Base-by-base conservation (phyloP, 1,140 invertebrate genomes). In the Caerostris darwini region DNA sequence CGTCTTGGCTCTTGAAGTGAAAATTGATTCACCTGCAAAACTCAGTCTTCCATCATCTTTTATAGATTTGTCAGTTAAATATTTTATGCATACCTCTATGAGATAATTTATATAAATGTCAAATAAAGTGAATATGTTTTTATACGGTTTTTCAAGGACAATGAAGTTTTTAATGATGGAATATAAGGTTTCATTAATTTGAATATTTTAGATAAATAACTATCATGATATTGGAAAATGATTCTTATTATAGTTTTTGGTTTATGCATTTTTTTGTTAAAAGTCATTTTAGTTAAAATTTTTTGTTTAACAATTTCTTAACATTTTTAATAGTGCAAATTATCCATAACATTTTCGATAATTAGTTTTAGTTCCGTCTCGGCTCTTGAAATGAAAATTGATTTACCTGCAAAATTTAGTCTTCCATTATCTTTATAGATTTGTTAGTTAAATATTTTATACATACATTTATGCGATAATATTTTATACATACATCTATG, bases 241-340 rank as follows among this genome's bases (percentile, higher is more conserved):
- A 1, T 34, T 34, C 34, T 34, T 34, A 34, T 34, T 34, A 34
- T 34, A 34, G 0, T 34, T 34, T 34, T 34, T 34, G 34, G 2
- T 34, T 34, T 34, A 34, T 34, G 34, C 34, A 34, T 34, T 34
- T 34, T n/a, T 34, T 1, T 34, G 34, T 34, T 34, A 34, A 34
- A 34, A n/a, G n/a, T n/a, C n/a, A n/a, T n/a, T n/a, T n/a, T n/a
- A n/a, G n/a, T n/a, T n/a, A n/a, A n/a, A n/a, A n/a, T n/a, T n/a
- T n/a, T n/a, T n/a, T n/a, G n/a, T n/a, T n/a, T n/a, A 77, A 77
- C 69, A 77, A 77, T 77, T 77, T 71, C 17, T 77, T 77, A 77
- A 77, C 69, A 77, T 50, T 34, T 77, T 34, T 77, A 77, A 77
- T 77, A 10, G 19, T 53, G 50, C 69, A 77, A 77, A 77, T 77